phyloP scores from a whole-genome alignment of 2,113 vertebrate genomes.

The Perognathus longimembris region DNA sequence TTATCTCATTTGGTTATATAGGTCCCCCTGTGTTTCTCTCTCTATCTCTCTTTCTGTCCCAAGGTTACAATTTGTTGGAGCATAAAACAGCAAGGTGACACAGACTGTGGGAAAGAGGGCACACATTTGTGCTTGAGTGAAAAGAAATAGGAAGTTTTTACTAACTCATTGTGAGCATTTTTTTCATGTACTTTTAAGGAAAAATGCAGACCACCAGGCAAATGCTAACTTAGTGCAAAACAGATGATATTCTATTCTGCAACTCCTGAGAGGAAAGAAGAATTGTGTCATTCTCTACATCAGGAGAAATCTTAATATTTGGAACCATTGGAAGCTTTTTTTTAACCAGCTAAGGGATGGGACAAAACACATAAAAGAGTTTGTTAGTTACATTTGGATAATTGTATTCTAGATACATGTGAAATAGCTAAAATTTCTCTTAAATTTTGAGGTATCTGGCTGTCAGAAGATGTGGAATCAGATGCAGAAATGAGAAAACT shows the following conservation, averaged over 20 bases:
- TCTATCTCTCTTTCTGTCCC: neutral
- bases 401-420: neutral
- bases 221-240: neutral
- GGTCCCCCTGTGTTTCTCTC: neutral
- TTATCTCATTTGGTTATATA: neutral
- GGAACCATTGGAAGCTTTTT: neutral
- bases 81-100: neutral
- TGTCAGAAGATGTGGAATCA: neutral
- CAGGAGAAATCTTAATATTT: neutral
- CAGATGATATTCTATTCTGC: neutral
- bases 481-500: neutral
- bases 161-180: neutral
- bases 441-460: neutral
- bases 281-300: neutral
- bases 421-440: neutral
- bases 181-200: constrained; percentile 5
- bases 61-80: neutral
- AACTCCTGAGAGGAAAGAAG: neutral
- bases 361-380: neutral
- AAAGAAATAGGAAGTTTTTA: neutral
- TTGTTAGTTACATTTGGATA: neutral
- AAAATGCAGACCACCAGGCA: neutral
- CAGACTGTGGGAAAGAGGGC: neutral
- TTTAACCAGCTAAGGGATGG: neutral
- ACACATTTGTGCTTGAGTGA: neutral